Conservation (phyloP, 2,797 vertebrate species). For the Tenualosa ilisha region DNA sequence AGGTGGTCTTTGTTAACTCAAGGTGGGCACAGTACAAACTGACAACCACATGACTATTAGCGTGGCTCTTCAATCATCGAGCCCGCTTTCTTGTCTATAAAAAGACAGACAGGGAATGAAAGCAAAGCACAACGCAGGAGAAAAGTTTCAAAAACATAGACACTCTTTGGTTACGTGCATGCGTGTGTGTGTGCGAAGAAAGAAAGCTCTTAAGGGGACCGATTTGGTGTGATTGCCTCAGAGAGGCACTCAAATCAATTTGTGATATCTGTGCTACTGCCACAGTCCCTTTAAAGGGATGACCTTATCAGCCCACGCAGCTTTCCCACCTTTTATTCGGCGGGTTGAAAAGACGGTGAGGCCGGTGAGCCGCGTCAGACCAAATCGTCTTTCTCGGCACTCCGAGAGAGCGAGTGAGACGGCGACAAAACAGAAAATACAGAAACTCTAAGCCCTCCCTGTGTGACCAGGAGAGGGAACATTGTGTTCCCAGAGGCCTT, state of each 20-base stretch:
- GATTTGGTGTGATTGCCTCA: conserved; percentile 24
- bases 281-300: conserved; percentile 27
- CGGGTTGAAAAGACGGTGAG: neutral
- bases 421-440: neutral
- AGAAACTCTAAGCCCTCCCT: neutral
- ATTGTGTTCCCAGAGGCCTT: neutral
- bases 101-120: conserved; percentile 40
- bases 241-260: conserved; percentile 38
- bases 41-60: neutral
- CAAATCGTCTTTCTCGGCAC: neutral
- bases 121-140: conserved; percentile 29
- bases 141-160: conserved; percentile 37
- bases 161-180: conserved; percentile 8
- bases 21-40: neutral
- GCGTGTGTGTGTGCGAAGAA: neutral
- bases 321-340: conserved; percentile 13
- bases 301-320: conserved; percentile 47
- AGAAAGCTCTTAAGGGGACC: conserved; percentile 24
- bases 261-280: conserved; percentile 37
- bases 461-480: neutral
- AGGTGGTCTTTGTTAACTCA: neutral
- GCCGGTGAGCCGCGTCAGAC: neutral
- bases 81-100: conserved; percentile 36
- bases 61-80: neutral
- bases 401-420: neutral